Evolutionary conservation across 2,113 vertebrate genomes (phyloP).

Genomic region (Podarcis raffonei): DNA sequence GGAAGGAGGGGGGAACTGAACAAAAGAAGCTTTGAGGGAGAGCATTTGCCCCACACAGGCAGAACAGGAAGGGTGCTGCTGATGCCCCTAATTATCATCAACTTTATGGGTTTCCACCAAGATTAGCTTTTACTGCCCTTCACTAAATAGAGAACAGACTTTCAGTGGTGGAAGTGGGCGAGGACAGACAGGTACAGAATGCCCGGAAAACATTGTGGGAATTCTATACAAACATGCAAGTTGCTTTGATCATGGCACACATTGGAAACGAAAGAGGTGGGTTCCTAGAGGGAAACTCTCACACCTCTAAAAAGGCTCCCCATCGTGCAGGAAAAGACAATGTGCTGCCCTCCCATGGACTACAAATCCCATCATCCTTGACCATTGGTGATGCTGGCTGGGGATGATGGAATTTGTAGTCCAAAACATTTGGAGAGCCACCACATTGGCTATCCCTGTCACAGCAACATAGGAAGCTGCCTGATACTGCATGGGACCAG

Average conservation of each 20-base stretch:
- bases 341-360: too few relatives aligned
- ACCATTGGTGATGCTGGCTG: too few relatives aligned
- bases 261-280: background rate
- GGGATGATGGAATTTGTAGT: too few relatives aligned
- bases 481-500: too few relatives aligned
- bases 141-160: constrained; percentile 22
- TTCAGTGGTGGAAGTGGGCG: background rate
- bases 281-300: background rate
- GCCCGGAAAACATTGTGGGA: background rate
- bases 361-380: too few relatives aligned
- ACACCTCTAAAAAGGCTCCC: background rate
- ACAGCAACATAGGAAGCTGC: too few relatives aligned
- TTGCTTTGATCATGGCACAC: background rate
- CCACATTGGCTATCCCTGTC: too few relatives aligned
- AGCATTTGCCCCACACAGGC: background rate
- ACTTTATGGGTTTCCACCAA: constrained; percentile 19
- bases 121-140: constrained; percentile 21
- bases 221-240: background rate
- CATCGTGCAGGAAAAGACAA: background rate
- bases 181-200: background rate
- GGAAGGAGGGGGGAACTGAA: constrained; percentile 22
- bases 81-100: background rate
- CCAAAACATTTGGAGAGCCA: too few relatives aligned
- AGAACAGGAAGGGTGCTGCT: background rate
- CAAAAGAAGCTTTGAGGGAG: constrained; percentile 68